Evolutionary conservation across 2,888 invertebrate species (phyloP).

Genomic region (Campaea margaritaria): DNA sequence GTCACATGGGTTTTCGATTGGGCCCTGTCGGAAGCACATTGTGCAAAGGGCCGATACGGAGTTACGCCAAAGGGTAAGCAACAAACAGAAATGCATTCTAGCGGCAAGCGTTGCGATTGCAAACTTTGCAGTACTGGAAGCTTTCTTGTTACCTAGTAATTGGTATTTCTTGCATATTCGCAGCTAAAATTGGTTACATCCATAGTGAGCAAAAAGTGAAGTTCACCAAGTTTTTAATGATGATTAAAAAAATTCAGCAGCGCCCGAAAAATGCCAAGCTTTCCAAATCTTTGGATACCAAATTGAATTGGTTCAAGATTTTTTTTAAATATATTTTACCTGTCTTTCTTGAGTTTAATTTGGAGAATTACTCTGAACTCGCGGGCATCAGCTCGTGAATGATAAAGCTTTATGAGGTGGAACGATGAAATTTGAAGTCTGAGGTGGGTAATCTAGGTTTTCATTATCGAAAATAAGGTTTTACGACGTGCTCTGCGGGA

Average conservation of each 20-base stretch:
- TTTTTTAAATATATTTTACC: constrained; percentile 5
- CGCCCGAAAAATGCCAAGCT: not conserved
- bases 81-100: no score
- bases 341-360: constrained; percentile 11
- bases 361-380: constrained; percentile 10
- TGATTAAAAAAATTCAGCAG: not conserved
- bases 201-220: no score
- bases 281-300: not conserved
- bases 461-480: constrained; percentile 15
- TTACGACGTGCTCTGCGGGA: constrained; percentile 2
- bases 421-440: constrained; percentile 19
- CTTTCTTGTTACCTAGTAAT: no score
- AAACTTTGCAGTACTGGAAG: no score
- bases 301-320: not conserved
- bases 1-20: constrained; percentile 31
- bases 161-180: no score
- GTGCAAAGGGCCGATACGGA: no score
- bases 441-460: constrained; percentile 11
- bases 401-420: constrained; percentile 27
- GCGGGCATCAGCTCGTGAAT: constrained; percentile 11
- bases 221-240: no score
- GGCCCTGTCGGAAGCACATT: no score
- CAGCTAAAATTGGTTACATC: no score
- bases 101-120: not conserved
- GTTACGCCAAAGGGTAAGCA: not conserved